Percentiles rank a stretch among this genome's conserved stretches.
Conservation (phyloP, 2,113 vertebrate genomes). For the Chascanopsetta lugubris region DNA sequence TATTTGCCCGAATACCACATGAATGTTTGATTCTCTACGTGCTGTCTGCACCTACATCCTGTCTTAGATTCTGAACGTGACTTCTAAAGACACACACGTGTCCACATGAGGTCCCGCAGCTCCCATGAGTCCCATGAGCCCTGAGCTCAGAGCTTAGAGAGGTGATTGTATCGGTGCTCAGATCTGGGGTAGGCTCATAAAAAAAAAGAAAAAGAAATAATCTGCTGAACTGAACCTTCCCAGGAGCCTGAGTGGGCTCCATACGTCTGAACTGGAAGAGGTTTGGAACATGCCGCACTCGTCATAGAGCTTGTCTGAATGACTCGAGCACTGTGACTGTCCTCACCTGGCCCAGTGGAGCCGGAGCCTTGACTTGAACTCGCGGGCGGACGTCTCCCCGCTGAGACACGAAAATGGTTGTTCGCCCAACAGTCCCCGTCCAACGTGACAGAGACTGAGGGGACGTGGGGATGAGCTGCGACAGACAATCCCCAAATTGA, state of each 20-base stretch:
- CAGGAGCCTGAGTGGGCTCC: neutral
- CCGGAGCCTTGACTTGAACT: neutral
- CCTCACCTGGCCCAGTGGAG: neutral
- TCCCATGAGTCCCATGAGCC: neutral
- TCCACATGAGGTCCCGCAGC: neutral
- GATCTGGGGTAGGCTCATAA: conserved; percentile 4
- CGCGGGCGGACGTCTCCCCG: neutral
- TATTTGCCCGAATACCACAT: neutral
- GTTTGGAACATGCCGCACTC: neutral
- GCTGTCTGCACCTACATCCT: neutral
- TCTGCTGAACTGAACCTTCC: neutral
- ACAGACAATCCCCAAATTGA: neutral
- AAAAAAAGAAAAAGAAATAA: neutral
- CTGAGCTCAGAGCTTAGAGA: neutral
- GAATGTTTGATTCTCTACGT: neutral
- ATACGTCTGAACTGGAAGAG: neutral
- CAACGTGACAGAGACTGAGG: neutral
- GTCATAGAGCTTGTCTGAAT: neutral
- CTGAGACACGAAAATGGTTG: neutral
- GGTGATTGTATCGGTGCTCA: neutral
- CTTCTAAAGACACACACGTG: neutral
- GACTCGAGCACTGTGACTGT: neutral
- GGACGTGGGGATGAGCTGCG: neutral
- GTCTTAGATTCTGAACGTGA: neutral
- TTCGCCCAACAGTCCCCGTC: neutral